These are phyloP conservation scores for Semicossyphus pulcher DNA, from an alignment of 2,113 vertebrate genomes.

Conservation along the genomic window DNA sequence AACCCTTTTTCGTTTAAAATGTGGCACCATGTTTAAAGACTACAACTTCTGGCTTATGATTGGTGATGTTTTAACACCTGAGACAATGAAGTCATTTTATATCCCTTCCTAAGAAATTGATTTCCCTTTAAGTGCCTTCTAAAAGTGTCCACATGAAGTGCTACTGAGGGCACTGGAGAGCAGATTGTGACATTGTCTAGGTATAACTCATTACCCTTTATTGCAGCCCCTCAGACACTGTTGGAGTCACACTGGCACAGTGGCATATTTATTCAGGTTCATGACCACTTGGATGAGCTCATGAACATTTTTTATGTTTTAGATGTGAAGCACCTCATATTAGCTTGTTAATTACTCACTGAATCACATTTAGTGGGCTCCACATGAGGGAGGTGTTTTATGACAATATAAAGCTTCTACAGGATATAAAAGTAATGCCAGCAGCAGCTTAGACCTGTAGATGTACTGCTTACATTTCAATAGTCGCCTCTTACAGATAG, in stretches of 20 bases:
- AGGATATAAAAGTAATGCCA: background rate
- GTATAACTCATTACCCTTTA: background rate
- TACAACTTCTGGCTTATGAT: background rate
- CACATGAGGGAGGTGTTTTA: constrained; percentile 4
- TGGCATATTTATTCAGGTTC: background rate
- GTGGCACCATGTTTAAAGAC: too few species aligned
- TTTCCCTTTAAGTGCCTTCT: background rate
- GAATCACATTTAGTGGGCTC: background rate
- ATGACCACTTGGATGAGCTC: background rate
- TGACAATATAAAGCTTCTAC: background rate
- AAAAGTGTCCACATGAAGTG: background rate
- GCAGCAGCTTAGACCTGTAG: background rate
- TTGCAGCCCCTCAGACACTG: background rate
- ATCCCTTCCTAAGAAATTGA: background rate
- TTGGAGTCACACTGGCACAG: background rate
- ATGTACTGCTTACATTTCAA: background rate
- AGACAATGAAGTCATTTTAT: background rate
- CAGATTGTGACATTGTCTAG: background rate
- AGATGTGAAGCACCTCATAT: background rate
- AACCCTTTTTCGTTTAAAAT: too few species aligned
- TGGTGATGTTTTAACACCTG: background rate
- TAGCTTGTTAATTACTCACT: background rate
- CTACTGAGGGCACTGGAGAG: background rate
- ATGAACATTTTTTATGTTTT: background rate
- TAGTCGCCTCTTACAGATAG: background rate